Evolutionary conservation across 2,888 invertebrate genomes (phyloP), one percentile per base, ranked within the genome.

Genomic region (Thera britannica): DNA sequence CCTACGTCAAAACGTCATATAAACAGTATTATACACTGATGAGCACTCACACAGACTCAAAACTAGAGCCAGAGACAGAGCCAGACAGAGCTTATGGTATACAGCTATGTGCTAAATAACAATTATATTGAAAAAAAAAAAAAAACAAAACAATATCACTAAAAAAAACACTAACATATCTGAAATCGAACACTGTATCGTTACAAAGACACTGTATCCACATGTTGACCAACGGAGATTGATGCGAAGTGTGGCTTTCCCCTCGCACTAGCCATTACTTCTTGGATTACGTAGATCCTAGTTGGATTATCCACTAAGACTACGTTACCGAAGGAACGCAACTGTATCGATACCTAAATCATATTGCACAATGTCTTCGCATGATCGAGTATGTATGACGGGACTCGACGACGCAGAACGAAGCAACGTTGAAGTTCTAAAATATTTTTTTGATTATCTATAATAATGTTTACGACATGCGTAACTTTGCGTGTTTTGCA

Each of bases 181-280:
- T 73, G 41, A 75, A 73, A 61, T 82, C 79, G 8, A 79, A 66
- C 51, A 74, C 72, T 44, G 75, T 72, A 62, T 79, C 76, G 61
- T 81, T 75, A 70, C 80, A 81, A 49, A 83, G 75, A 67, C 82
- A 84, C 66, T 83, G 82, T 6, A 85, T 77, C 85, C 85, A 86
- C 75, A 83, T 75, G 72, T 79, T 81, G 77, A 82, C 80, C 76
- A 52, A 51, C 11, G 41, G 6, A 62, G 52, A 78, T 81, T 49
- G 55, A 58, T 48, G 52, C 23, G 12, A 57, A 70, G 38, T 66
- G 11, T 63, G 63, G 35, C 59, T 55, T 55, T 35, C 23, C 36
- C 55, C 41, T 0, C 46, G 7, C 12, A 52, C 48, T 52, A 57
- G 3, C 12, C 57, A 57, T 63, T 57, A 51, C 60, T 66, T 57